Evolutionary conservation across 2,797 vertebrate species (phyloP).

Genomic region (Knipowitschia caucasica): DNA sequence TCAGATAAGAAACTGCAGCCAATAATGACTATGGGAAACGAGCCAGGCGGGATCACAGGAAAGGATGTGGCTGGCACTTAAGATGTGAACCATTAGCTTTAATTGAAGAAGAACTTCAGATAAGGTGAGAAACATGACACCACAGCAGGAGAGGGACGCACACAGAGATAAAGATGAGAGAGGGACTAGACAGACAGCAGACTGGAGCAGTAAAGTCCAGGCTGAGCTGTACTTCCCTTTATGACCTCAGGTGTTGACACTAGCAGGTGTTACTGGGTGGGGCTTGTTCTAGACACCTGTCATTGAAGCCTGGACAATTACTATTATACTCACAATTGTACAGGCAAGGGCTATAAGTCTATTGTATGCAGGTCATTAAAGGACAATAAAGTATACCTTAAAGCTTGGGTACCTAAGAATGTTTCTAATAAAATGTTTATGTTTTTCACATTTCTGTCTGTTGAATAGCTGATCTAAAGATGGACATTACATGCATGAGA

Average conservation of each 20-base stretch:
- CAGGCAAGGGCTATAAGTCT: conserved; percentile 26
- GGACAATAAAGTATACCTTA: too few species aligned
- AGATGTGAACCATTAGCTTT: conserved; percentile 60
- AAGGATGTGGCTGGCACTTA: conserved; percentile 61
- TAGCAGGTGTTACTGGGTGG: conserved; percentile 64
- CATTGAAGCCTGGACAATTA: conserved; percentile 40
- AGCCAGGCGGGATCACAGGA: conserved; percentile 65
- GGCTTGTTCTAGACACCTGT: conserved; percentile 51
- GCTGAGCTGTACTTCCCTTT: conserved; percentile 31
- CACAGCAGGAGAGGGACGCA: conserved; percentile 9
- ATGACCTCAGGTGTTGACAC: conserved; percentile 60
- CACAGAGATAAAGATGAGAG: conserved; percentile 32
- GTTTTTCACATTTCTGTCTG: too few species aligned
- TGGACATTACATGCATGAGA: too few species aligned
- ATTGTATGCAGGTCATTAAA: not conserved
- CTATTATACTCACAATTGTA: conserved; percentile 15
- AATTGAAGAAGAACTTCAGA: conserved; percentile 55
- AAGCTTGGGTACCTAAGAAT: too few species aligned
- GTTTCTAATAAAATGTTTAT: too few species aligned
- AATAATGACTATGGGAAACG: conserved; percentile 65
- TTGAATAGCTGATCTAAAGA: too few species aligned
- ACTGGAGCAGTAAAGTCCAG: conserved; percentile 53
- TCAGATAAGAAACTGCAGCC: conserved; percentile 54
- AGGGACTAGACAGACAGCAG: conserved; percentile 49
- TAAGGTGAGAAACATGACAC: conserved; percentile 57